Evolutionary conservation across 2,113 vertebrate species (phyloP).

Genomic region (Alouatta palliata): DNA sequence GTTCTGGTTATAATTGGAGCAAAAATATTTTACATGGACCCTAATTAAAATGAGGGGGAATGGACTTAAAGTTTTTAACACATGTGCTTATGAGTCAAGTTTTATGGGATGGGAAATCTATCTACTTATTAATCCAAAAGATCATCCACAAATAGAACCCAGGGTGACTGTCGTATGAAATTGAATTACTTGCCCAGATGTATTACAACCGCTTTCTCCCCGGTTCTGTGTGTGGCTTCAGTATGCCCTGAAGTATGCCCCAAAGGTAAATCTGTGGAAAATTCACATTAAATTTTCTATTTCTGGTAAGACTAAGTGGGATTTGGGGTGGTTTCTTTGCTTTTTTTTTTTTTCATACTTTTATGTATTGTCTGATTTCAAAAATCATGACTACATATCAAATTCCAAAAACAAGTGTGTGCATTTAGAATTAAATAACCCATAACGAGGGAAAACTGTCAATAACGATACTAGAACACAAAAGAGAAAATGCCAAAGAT

Average conservation of each 20-base stretch:
- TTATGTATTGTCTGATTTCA: background rate
- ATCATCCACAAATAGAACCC: background rate
- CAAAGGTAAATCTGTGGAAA: background rate
- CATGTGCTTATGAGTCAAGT: background rate
- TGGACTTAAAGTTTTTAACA: background rate
- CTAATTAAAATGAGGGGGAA: background rate
- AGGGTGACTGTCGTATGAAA: background rate
- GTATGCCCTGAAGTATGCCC: background rate
- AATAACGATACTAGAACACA: background rate
- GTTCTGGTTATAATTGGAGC: background rate
- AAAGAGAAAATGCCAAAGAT: background rate
- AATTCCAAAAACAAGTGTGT: constrained; percentile 5
- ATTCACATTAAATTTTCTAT: background rate
- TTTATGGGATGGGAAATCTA: background rate
- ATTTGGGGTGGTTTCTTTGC: background rate
- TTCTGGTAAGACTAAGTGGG: background rate
- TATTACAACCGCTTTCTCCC: background rate
- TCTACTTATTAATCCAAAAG: background rate
- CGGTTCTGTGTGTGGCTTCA: background rate
- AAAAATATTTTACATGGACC: background rate
- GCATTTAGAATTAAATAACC: background rate
- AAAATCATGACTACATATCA: background rate
- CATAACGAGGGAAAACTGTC: background rate
- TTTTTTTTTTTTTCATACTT: background rate
- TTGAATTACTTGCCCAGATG: background rate